Evolutionary conservation across 2,888 invertebrate genomes (phyloP).

Genomic region (Cremastinae sp.): DNA sequence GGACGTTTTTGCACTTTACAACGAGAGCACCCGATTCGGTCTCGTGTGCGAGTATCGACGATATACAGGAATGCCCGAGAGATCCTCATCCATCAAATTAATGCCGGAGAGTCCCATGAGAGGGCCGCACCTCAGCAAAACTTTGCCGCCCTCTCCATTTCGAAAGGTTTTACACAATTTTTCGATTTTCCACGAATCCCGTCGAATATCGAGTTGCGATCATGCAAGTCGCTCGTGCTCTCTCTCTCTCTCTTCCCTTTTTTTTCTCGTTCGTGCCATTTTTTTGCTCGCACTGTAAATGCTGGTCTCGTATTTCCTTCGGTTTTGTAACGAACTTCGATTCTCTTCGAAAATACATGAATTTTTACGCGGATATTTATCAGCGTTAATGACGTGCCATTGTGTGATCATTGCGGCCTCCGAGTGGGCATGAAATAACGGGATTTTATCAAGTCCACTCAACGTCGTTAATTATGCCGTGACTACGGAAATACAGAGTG

Average conservation of each 20-base stretch:
- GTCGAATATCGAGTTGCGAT: constrained; percentile 33
- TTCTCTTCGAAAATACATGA: constrained; percentile 26
- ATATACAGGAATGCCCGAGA: constrained; percentile 49
- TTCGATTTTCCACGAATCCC: constrained; percentile 25
- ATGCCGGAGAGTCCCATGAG: constrained; percentile 40
- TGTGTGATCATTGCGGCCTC: constrained; percentile 40
- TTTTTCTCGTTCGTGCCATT: background rate
- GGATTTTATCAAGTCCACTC: constrained; percentile 17
- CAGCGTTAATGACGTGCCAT: constrained; percentile 43
- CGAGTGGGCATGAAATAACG: constrained; percentile 8
- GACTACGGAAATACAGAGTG: background rate
- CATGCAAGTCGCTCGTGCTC: background rate
- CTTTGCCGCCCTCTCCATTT: constrained; percentile 4
- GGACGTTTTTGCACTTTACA: constrained; percentile 39
- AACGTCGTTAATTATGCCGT: constrained; percentile 14
- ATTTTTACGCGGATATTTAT: constrained; percentile 43
- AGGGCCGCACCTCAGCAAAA: constrained; percentile 13
- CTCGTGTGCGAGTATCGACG: constrained; percentile 40
- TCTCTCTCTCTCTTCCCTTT: constrained; percentile 15
- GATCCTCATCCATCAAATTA: constrained; percentile 58
- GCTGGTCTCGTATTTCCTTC: background rate
- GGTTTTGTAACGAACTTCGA: background rate
- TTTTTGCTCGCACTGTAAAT: background rate
- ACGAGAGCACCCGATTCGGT: constrained; percentile 32
- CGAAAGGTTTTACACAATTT: constrained; percentile 4